phyloP scores from a whole-genome alignment of 2,888 invertebrate genomes.

The Myopa testacea region DNA sequence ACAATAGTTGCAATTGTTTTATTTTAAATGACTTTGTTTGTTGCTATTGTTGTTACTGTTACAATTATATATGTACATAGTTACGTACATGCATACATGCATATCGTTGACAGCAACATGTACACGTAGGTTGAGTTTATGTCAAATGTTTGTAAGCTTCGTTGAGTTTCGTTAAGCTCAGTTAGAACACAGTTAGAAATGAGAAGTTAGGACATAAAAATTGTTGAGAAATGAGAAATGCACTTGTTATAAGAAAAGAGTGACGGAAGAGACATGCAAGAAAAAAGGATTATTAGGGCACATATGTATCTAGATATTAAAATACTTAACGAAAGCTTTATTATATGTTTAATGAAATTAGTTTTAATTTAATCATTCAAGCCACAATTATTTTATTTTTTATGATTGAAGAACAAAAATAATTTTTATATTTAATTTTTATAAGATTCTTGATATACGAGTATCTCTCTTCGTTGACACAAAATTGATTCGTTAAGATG shows the following conservation, averaged over 20 bases:
- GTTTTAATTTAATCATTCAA: not conserved
- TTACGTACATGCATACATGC: conserved; percentile 16
- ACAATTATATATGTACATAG: conserved; percentile 36
- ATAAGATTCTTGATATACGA: not conserved
- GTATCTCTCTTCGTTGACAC: not conserved
- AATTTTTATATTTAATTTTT: not conserved
- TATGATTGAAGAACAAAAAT: not conserved
- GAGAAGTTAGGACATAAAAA: not conserved
- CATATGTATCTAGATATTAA: not conserved
- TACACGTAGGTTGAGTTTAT: not conserved
- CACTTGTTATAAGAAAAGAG: not conserved
- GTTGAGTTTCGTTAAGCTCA: conserved; percentile 1
- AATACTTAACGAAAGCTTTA: not conserved
- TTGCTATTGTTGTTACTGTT: conserved; percentile 30
- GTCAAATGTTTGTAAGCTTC: not conserved
- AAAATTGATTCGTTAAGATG: not conserved
- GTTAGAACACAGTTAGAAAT: not conserved
- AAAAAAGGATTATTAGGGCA: not conserved
- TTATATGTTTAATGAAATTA: not conserved
- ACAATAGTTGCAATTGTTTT: conserved; percentile 74
- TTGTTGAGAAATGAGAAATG: not conserved
- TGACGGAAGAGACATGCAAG: not conserved
- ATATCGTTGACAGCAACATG: not conserved
- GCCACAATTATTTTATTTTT: not conserved
- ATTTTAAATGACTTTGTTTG: conserved; percentile 59